Evolutionary conservation across 2,888 invertebrate species (phyloP).

Genomic region (Himalopsyche tibetana): DNA sequence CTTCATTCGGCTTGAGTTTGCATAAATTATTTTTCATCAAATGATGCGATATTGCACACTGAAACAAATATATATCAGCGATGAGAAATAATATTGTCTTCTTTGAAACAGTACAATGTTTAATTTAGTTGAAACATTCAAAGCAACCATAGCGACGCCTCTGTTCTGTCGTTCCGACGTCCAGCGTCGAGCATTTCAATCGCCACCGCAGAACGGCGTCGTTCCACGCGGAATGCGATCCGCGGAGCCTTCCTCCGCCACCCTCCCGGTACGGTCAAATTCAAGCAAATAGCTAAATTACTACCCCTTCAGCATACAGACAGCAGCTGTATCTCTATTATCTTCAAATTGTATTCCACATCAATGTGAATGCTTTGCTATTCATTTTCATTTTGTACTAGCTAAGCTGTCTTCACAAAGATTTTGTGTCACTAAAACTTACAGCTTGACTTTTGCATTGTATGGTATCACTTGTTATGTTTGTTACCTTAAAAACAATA

Average conservation of each 20-base stretch:
- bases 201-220: slow-evolving; percentile 53
- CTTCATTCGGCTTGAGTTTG: too few species aligned
- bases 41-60: too few species aligned
- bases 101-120: background rate
- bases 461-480: too few species aligned
- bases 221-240: slow-evolving; percentile 46
- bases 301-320: slow-evolving; percentile 6
- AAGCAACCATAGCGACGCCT: slow-evolving; percentile 3
- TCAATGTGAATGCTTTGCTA: background rate
- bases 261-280: slow-evolving; percentile 34
- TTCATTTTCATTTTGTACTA: background rate
- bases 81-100: too few species aligned
- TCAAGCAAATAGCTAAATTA: slow-evolving; percentile 56
- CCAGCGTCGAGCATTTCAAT: slow-evolving; percentile 53
- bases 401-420: background rate
- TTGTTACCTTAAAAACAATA: too few species aligned
- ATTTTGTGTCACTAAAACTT: too few species aligned
- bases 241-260: background rate
- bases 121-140: slow-evolving; percentile 5
- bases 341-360: slow-evolving; percentile 22
- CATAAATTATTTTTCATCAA: too few species aligned
- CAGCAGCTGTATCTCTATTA: slow-evolving; percentile 29
- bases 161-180: slow-evolving; percentile 41
- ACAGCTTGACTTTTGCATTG: too few species aligned
- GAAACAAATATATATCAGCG: too few species aligned